These are phyloP conservation scores for Trimorus sp. DNA, from an alignment of 2,888 invertebrate species.

Conservation along the genomic window DNA sequence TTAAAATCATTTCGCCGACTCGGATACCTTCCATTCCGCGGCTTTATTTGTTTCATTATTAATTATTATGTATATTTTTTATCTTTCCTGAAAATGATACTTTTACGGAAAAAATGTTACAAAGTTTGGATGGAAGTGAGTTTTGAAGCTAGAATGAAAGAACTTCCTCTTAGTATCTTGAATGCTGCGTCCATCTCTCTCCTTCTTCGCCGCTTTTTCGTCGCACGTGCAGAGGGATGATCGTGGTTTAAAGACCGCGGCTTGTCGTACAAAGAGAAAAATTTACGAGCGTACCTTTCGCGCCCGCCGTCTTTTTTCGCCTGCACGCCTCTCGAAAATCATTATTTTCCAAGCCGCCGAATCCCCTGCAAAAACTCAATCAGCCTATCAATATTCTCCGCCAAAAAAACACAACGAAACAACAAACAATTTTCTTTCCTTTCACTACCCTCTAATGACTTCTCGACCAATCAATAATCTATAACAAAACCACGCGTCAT, in stretches of 20 bases:
- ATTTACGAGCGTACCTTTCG: conserved; percentile 76
- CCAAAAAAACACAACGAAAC: conserved; percentile 19
- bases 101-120: conserved; percentile 61
- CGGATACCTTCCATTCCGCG: conserved; percentile 17
- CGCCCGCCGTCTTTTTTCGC: conserved; percentile 68
- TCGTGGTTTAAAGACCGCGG: conserved; percentile 78
- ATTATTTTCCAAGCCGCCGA: background rate
- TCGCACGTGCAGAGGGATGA: conserved; percentile 73
- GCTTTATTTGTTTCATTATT: conserved; percentile 52
- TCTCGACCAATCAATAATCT: too few relatives aligned
- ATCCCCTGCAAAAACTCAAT: too few relatives aligned
- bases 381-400: too few relatives aligned
- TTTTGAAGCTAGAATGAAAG: conserved; percentile 75
- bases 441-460: too few relatives aligned
- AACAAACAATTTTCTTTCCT: background rate
- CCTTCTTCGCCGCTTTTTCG: conserved; percentile 52
- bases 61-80: conserved; percentile 54
- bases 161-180: conserved; percentile 64
- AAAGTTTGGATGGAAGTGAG: conserved; percentile 68
- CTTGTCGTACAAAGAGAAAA: conserved; percentile 77
- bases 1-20: conserved; percentile 23
- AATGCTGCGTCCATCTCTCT: conserved; percentile 65
- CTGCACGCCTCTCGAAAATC: conserved; percentile 74
- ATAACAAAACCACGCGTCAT: too few relatives aligned
- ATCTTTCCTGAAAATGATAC: conserved; percentile 49